Percentiles rank a stretch among this genome's conserved stretches.
Evolutionary conservation across 2,888 invertebrate genomes (phyloP).

Genomic region (Coleophora deauratella): DNA sequence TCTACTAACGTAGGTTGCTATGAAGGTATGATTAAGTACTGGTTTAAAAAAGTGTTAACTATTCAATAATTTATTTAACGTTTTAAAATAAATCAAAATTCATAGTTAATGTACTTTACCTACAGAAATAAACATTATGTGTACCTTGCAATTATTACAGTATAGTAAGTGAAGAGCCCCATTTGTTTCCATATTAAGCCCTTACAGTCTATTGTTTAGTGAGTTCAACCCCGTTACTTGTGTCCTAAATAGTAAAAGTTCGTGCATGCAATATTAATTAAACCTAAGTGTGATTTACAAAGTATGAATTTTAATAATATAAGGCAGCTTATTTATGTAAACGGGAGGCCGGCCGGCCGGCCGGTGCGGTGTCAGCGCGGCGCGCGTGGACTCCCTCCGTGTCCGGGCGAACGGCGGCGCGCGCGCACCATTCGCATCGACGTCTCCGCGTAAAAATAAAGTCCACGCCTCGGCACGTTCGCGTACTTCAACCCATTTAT

Average conservation of each 20-base stretch:
- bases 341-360: constrained; percentile 29
- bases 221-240: constrained; percentile 56
- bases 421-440: constrained; percentile 58
- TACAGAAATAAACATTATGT: too few relatives aligned
- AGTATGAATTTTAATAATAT: constrained; percentile 44
- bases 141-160: too few relatives aligned
- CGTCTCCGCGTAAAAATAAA: constrained; percentile 73
- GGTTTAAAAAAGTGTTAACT: too few relatives aligned
- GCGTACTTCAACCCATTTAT: constrained; percentile 70
- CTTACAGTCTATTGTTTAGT: constrained; percentile 42
- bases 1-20: too few relatives aligned
- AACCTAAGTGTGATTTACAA: constrained; percentile 47
- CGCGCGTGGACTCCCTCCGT: constrained; percentile 50
- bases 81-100: too few relatives aligned
- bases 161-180: constrained; percentile 17
- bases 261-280: constrained; percentile 67
- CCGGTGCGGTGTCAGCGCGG: constrained; percentile 5
- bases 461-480: constrained; percentile 63
- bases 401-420: constrained; percentile 33
- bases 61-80: too few relatives aligned
- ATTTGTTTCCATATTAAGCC: constrained; percentile 36
- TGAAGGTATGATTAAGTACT: too few relatives aligned
- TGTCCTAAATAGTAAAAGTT: constrained; percentile 49
- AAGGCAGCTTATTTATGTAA: constrained; percentile 40
- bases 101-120: too few relatives aligned